Evolutionary conservation across 2,888 invertebrate species (phyloP), one percentile per base, ranked within the genome.

Genomic region (Malthinus seriepunctatus): DNA sequence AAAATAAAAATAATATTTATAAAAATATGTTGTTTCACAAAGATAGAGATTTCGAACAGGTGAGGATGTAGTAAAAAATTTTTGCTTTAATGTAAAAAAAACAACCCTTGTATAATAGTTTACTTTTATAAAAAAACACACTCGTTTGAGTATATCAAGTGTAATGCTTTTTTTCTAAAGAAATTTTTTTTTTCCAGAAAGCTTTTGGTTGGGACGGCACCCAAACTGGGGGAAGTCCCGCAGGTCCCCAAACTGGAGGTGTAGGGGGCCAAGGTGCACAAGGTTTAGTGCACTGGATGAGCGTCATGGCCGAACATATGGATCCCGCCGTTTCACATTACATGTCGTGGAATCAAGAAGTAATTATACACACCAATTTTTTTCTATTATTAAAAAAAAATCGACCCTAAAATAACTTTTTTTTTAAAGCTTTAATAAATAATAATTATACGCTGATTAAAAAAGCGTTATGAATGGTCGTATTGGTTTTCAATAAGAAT

Each of bases 251-350:
- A 76, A 77, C 82, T 69, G 82, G 84, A 74, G 79, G 77, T 56
- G 83, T 84, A 76, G 86, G 85, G 72, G 83, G 86, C 53, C 84
- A 86, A 73, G 86, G 84, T 76, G 76, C 89, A 47, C 89, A 89
- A 75, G 91, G 91, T 61, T 85, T 94, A 76, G 94, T 94, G 75
- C 95, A 95, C 83, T 95, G 95, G 95, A 94, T 95, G 93, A 93
- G 94, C 76, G 94, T 95, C 73, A 95, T 95, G 95, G 94, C 95
- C 60, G 95, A 95, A 76, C 94, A 95, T 78, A 94, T 94, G 88
- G 94, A 93, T 79, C 88, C 88, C 67, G 88, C 89, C 60, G 87
- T 88, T 69, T 91, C 91, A 71, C 90, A 91, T 73, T 89, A 89
- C 79, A 83, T 84, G 83, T 74, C 76, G 32, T 79, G 79, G 66